Evolutionary conservation across 2,888 invertebrate genomes (phyloP), one percentile per base, ranked within the genome.

Genomic region (Trissolcus brochymenae): DNA sequence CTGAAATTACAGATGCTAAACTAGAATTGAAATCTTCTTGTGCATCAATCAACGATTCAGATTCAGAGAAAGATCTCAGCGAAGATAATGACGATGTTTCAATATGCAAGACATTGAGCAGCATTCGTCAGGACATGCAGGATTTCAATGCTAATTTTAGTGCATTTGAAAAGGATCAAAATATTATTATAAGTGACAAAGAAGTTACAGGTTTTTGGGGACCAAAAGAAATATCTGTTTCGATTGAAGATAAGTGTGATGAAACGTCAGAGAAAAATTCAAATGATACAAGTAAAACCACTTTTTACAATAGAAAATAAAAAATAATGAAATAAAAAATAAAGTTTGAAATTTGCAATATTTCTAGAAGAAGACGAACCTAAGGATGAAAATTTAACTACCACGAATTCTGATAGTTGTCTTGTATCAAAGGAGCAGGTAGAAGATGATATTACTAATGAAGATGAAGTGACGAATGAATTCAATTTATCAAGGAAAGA

Each of bases 121-220:
- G 82, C 35, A 84, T 85, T 29, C 83, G 84, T 7, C 77, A 79
- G 16, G 83, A 81, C 4, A 85, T 86, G 83, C 81, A 79, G 41
- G 76, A 77, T 1, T 85, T 84, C 61, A 82, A 82, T 62, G 53
- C 54, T 0, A 77, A 61, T 16, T 81, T 86, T 73, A 79, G 78
- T 14, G 81, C 80, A 70, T 86, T 86, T 54, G 76, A 81, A 9
- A 75, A 72, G 16, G 80, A 84, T 11, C 84, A 83, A 59, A 81
- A 73, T 2, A 82, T 85, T 1, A 17, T 61, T 6, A 25, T 51
- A 49, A 51, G 49, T 35, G 25, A 61, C 35, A 40, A 51, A 35
- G 16, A 51, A 40, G 51, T 53, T 4, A 41, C 14, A 43, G 19
- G 49, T 4, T 66, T 57, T 57, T 66, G 56, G 57, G 51, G 57